phyloP scores from a whole-genome alignment of 2,888 invertebrate species.

The Miltochrista miniata region DNA sequence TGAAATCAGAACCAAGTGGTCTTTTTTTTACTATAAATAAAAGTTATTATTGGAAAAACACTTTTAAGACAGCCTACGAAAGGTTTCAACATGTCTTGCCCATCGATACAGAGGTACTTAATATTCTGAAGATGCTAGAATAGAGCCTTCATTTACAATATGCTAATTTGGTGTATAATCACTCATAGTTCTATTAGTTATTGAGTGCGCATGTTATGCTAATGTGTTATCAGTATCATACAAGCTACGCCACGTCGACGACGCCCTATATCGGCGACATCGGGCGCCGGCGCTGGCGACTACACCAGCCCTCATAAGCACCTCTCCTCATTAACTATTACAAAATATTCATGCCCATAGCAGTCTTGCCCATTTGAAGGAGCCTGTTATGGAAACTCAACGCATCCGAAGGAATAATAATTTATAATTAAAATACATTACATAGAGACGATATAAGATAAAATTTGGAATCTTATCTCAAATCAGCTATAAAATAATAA shows the following conservation, averaged over 20 bases:
- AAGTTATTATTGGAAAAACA: no score
- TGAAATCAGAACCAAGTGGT: no score
- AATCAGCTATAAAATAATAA: background rate
- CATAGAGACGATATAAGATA: conserved; percentile 2
- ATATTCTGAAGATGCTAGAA: background rate
- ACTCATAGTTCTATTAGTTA: background rate
- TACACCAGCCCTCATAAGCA: conserved; percentile 33
- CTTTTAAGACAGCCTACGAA: no score
- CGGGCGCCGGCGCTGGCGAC: conserved; percentile 52
- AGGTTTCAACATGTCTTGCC: no score
- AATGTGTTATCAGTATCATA: conserved; percentile 73
- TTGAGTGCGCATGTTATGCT: conserved; percentile 67
- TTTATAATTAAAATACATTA: conserved; percentile 31
- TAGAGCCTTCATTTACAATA: conserved; percentile 44
- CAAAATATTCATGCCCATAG: conserved; percentile 39
- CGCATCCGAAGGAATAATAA: conserved; percentile 30
- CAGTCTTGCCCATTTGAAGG: conserved; percentile 36
- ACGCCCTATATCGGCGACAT: conserved; percentile 42
- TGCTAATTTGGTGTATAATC: background rate
- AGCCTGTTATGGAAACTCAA: conserved; percentile 29
- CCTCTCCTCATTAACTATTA: conserved; percentile 38
- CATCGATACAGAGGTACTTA: no score
- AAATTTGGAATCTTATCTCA: background rate
- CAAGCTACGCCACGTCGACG: conserved; percentile 58
- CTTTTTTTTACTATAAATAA: no score